These are phyloP conservation scores for Aquatica leii DNA, from an alignment of 2,888 invertebrate species.

Conservation along the genomic window DNA sequence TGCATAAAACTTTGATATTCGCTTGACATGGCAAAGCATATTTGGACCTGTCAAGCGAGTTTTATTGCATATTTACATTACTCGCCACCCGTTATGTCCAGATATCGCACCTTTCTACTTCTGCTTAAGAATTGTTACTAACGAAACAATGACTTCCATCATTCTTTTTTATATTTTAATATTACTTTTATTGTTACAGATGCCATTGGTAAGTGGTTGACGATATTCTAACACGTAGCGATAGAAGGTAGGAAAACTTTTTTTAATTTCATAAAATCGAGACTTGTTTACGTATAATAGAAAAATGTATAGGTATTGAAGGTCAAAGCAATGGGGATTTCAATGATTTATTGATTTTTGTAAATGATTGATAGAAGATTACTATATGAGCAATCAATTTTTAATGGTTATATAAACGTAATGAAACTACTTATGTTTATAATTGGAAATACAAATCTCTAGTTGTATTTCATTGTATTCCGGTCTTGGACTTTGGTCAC, in stretches of 20 bases:
- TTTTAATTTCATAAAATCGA: too few species aligned
- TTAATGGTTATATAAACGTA: too few species aligned
- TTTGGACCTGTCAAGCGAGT: constrained; percentile 33
- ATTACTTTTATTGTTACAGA: constrained; percentile 73
- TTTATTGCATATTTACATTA: constrained; percentile 36
- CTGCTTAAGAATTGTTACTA: constrained; percentile 15
- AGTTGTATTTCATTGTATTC: too few species aligned
- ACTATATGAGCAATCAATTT: too few species aligned
- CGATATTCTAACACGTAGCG: constrained; percentile 11
- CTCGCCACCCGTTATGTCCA: constrained; percentile 23
- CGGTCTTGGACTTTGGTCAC: too few species aligned
- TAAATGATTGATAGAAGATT: too few species aligned
- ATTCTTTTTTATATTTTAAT: constrained; percentile 13
- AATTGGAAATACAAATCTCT: too few species aligned
- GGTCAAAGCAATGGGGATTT: too few species aligned
- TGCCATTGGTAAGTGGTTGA: constrained; percentile 77
- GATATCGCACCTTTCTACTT: constrained; percentile 26
- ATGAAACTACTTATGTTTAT: too few species aligned
- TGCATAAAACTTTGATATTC: constrained; percentile 27
- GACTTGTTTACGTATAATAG: too few species aligned
- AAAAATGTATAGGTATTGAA: too few species aligned
- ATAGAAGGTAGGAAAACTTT: constrained; percentile 25
- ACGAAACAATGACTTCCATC: constrained; percentile 9
- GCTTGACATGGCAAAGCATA: constrained; percentile 29
- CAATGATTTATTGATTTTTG: too few species aligned